Conservation (phyloP, 2,113 vertebrate genomes). For the Coregonus clupeaformis region DNA sequence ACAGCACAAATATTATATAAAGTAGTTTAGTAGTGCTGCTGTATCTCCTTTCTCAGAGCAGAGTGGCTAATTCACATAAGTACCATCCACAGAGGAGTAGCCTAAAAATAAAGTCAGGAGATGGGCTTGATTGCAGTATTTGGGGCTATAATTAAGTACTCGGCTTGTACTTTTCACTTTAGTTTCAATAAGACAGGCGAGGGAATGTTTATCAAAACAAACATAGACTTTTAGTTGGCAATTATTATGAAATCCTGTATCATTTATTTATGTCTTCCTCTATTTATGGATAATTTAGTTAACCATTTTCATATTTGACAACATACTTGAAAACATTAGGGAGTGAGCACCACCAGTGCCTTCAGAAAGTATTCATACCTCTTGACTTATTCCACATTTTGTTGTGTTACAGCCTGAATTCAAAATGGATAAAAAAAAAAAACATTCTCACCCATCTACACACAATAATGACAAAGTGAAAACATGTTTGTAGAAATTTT, state of each 20-base stretch:
- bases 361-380: not conserved
- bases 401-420: too few relatives aligned
- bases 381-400: too few relatives aligned
- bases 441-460: too few relatives aligned
- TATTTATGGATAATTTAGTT: conserved; percentile 22
- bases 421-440: too few relatives aligned
- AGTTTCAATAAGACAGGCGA: conserved; percentile 17
- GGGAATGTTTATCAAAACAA: conserved; percentile 51
- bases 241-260: conserved; percentile 31
- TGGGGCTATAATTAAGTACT: conserved; percentile 36
- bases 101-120: conserved; percentile 21
- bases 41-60: too few relatives aligned
- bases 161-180: conserved; percentile 9
- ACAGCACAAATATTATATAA: too few relatives aligned
- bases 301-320: not conserved
- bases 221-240: conserved; percentile 20
- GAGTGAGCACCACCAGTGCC: not conserved
- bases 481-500: too few relatives aligned
- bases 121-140: conserved; percentile 16
- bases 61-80: not conserved
- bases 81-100: not conserved
- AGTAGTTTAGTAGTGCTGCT: too few relatives aligned
- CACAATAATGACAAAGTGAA: too few relatives aligned
- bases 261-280: conserved; percentile 26
- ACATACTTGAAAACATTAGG: not conserved